A percentile compares a stretch with the other conserved stretches of the same genome.
Evolutionary conservation across 2,113 vertebrate genomes (phyloP).

Genomic region (Nymphicus hollandicus): DNA sequence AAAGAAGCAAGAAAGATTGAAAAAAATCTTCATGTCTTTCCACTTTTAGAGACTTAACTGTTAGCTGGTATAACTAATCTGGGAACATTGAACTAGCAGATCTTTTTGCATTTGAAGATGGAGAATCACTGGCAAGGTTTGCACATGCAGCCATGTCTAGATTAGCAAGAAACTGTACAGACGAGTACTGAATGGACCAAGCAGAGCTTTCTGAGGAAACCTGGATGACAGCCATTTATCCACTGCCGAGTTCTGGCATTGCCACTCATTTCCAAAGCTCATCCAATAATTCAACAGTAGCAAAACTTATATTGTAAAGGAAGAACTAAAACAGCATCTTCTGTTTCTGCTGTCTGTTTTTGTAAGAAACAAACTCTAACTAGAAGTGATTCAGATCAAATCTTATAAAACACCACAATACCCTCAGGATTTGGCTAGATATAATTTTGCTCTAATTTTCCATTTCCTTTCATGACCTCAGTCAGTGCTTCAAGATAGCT

Average conservation of each 20-base stretch:
- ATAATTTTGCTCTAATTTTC: background rate
- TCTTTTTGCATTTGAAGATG: background rate
- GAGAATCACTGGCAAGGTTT: background rate
- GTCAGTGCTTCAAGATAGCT: background rate
- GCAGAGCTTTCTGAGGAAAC: background rate
- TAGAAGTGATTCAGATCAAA: conserved; percentile 70
- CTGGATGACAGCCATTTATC: background rate
- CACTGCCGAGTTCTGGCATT: background rate
- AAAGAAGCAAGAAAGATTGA: background rate
- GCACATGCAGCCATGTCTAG: background rate
- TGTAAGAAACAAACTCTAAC: conserved; percentile 39
- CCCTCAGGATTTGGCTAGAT: background rate
- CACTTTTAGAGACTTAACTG: background rate
- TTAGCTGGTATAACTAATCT: background rate
- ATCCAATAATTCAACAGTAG: background rate
- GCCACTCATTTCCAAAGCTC: background rate
- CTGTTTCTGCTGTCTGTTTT: background rate
- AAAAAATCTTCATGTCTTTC: background rate
- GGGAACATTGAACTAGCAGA: background rate
- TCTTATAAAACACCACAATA: background rate
- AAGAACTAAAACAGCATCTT: background rate
- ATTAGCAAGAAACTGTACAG: background rate
- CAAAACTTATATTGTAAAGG: background rate
- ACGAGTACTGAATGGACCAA: rapidly evolving
- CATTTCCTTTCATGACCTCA: background rate